These are phyloP conservation scores for Stegana nigrithorax DNA, from an alignment of 2,888 invertebrate genomes.

Conservation along the genomic window DNA sequence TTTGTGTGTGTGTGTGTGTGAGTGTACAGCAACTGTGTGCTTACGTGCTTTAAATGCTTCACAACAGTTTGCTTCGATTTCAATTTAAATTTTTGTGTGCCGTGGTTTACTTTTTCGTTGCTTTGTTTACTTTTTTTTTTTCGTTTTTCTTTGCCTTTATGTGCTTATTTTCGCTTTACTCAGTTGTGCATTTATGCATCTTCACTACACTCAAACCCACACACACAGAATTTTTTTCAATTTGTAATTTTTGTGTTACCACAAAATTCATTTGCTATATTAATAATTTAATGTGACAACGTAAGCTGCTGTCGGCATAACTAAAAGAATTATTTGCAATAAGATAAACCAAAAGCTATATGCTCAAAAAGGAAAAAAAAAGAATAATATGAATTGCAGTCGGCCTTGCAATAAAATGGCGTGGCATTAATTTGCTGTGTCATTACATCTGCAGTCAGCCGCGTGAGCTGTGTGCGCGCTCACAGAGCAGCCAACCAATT, in stretches of 20 bases:
- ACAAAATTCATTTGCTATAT: neutral
- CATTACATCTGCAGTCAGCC: slow-evolving; percentile 1
- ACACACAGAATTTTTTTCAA: slow-evolving; percentile 54
- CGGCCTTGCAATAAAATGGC: neutral
- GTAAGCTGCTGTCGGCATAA: too few relatives aligned
- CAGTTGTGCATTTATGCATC: too few relatives aligned
- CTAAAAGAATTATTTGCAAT: too few relatives aligned
- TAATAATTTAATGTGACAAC: neutral
- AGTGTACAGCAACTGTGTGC: too few relatives aligned
- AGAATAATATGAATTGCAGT: too few relatives aligned
- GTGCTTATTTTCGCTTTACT: slow-evolving; percentile 3
- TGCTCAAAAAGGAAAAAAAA: too few relatives aligned
- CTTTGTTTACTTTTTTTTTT: neutral
- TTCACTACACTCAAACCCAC: too few relatives aligned
- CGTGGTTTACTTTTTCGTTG: slow-evolving; percentile 23
- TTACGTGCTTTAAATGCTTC: slow-evolving; percentile 51
- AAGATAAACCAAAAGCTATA: too few relatives aligned
- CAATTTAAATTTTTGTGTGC: slow-evolving; percentile 57
- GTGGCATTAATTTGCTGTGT: neutral
- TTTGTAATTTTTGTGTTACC: slow-evolving; percentile 39
- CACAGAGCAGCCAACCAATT: neutral
- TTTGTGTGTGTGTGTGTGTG: too few relatives aligned
- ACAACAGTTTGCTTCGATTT: slow-evolving; percentile 62
- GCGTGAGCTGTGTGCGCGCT: neutral
- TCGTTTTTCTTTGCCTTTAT: slow-evolving; percentile 11